These are phyloP conservation scores for Nannoperca australis DNA, from an alignment of 2,797 vertebrate species.

Conservation along the genomic window DNA sequence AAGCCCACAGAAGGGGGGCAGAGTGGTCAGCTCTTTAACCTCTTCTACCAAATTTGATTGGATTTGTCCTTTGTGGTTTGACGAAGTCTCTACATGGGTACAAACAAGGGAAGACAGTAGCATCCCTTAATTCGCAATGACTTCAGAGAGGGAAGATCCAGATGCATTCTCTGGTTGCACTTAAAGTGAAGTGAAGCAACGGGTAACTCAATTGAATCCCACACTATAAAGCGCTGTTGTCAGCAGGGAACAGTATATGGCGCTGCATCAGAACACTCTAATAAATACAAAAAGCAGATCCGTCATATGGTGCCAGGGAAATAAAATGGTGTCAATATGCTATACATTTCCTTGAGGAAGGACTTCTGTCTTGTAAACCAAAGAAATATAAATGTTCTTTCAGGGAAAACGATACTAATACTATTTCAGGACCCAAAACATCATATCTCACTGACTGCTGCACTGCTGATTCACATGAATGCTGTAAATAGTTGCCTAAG, in stretches of 20 bases:
- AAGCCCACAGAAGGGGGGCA: constrained; percentile 71
- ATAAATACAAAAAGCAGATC: constrained; percentile 78
- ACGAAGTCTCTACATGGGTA: constrained; percentile 69
- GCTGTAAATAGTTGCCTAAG: background rate
- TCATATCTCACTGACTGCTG: constrained; percentile 43
- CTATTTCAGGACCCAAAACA: constrained; percentile 54
- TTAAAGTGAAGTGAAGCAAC: constrained; percentile 67
- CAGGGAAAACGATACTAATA: constrained; percentile 18
- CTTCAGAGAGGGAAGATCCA: constrained; percentile 57
- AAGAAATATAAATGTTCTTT: constrained; percentile 49
- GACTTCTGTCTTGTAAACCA: constrained; percentile 55
- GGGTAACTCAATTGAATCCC: constrained; percentile 76
- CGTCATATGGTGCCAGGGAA: constrained; percentile 69
- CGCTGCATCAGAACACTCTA: constrained; percentile 64
- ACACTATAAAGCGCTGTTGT: constrained; percentile 72
- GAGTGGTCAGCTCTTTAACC: constrained; percentile 81
- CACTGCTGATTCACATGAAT: constrained; percentile 12
- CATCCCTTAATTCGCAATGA: constrained; percentile 70
- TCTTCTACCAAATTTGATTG: constrained; percentile 84
- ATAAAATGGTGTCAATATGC: constrained; percentile 74
- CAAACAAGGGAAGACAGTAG: constrained; percentile 71
- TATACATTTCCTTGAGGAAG: constrained; percentile 58
- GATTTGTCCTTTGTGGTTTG: constrained; percentile 82
- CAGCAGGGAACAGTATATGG: constrained; percentile 69
- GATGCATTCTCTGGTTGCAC: constrained; percentile 60